These are phyloP conservation scores for Casuarius casuarius DNA, from an alignment of 2,113 vertebrate genomes.

Conservation along the genomic window DNA sequence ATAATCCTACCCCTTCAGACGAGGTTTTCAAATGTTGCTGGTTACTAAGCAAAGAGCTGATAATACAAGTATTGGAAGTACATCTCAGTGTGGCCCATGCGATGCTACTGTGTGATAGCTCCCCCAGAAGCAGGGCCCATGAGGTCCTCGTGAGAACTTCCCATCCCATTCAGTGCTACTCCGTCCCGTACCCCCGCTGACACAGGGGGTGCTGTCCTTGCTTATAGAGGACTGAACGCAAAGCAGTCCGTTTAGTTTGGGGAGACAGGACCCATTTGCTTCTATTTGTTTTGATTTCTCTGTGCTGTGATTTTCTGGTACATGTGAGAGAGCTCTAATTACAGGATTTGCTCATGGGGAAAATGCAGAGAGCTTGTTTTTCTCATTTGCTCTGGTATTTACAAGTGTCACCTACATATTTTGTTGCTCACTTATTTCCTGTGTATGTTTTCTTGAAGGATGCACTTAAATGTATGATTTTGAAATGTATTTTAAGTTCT, in stretches of 20 bases:
- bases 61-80: not conserved
- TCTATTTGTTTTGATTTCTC: not conserved
- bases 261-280: not conserved
- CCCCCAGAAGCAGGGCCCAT: too few relatives aligned
- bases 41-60: not conserved
- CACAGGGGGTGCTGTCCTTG: not conserved
- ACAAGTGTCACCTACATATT: not conserved
- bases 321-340: conserved; percentile 25
- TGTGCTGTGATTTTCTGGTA: conserved; percentile 27
- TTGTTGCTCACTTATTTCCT: conserved; percentile 29
- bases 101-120: not conserved
- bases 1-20: not conserved
- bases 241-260: not conserved
- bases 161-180: not conserved
- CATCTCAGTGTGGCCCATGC: too few relatives aligned
- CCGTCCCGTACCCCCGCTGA: not conserved
- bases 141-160: not conserved
- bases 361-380: conserved; percentile 41
- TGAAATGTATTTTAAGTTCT: not conserved
- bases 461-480: not conserved
- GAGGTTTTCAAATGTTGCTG: not conserved
- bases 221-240: not conserved
- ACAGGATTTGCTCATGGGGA: conserved; percentile 33
- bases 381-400: conserved; percentile 60
- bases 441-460: conserved; percentile 5